These are phyloP conservation scores for Eidolon helvum DNA, from an alignment of 2,113 vertebrate genomes.

Conservation along the genomic window DNA sequence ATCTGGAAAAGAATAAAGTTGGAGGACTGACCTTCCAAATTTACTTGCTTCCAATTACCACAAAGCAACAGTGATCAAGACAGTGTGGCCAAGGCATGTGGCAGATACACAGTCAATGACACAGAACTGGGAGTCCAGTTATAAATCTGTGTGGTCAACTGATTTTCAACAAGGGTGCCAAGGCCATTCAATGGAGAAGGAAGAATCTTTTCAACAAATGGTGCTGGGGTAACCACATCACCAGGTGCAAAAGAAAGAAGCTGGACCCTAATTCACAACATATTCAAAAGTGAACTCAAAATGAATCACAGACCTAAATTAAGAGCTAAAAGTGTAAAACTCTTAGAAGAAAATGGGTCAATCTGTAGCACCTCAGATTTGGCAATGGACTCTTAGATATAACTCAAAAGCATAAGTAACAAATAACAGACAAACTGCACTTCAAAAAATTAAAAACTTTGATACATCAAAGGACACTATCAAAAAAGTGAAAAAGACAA, in stretches of 20 bases:
- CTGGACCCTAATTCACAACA: background rate
- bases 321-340: background rate
- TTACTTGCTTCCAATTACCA: background rate
- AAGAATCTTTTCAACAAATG: background rate
- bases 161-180: background rate
- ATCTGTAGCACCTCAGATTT: background rate
- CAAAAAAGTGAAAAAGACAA: too few relatives aligned
- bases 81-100: background rate
- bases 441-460: background rate
- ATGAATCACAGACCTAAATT: background rate
- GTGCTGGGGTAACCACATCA: background rate
- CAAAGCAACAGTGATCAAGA: background rate
- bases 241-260: background rate
- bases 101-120: background rate
- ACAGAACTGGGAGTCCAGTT: too few relatives aligned
- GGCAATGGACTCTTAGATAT: background rate
- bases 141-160: background rate
- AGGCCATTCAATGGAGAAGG: background rate
- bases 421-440: background rate
- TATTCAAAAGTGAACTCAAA: background rate
- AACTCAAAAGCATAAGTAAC: background rate
- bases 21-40: background rate
- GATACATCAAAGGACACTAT: background rate
- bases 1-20: background rate
- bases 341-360: background rate